phyloP scores from a whole-genome alignment of 2,113 vertebrate genomes.

The Eulemur macaco region DNA sequence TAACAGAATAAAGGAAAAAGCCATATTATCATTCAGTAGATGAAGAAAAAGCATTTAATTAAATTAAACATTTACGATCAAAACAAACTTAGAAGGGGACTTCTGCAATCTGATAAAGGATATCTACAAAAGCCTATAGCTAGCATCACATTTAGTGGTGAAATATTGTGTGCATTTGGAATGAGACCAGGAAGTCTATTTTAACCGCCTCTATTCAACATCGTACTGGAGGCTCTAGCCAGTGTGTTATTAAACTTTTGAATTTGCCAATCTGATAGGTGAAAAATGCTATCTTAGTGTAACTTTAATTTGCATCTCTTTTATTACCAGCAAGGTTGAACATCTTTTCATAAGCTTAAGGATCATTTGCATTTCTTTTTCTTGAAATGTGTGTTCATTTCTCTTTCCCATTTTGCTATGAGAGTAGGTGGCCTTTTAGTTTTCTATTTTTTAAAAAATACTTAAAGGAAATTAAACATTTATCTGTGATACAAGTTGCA shows the following conservation, averaged over 20 bases:
- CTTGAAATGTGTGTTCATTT: slow-evolving; percentile 59
- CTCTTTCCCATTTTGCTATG: background rate
- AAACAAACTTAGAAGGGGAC: slow-evolving; percentile 38
- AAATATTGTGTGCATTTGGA: slow-evolving; percentile 18
- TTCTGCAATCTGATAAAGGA: slow-evolving; percentile 6
- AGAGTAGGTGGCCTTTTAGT: slow-evolving; percentile 2
- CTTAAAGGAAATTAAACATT: slow-evolving; percentile 44
- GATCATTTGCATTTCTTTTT: slow-evolving; percentile 54
- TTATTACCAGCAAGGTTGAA: background rate
- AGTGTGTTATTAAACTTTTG: slow-evolving; percentile 44
- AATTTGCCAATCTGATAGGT: slow-evolving; percentile 33
- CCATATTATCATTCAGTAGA: background rate
- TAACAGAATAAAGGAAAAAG: background rate
- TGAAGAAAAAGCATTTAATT: slow-evolving; percentile 24
- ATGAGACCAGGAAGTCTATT: slow-evolving; percentile 32
- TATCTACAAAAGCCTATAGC: background rate
- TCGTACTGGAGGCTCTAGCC: background rate
- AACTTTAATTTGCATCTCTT: slow-evolving; percentile 57
- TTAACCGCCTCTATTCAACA: slow-evolving; percentile 22
- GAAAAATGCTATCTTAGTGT: slow-evolving; percentile 43
- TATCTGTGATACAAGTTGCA: slow-evolving; percentile 26
- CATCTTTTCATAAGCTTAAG: slow-evolving; percentile 46
- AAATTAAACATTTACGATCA: background rate
- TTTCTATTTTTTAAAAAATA: slow-evolving; percentile 36
- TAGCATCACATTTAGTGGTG: background rate